Percentiles rank a stretch among this genome's conserved stretches.
These are phyloP conservation scores for Brenthis hecate DNA, from an alignment of 2,888 invertebrate genomes.

Conservation along the genomic window DNA sequence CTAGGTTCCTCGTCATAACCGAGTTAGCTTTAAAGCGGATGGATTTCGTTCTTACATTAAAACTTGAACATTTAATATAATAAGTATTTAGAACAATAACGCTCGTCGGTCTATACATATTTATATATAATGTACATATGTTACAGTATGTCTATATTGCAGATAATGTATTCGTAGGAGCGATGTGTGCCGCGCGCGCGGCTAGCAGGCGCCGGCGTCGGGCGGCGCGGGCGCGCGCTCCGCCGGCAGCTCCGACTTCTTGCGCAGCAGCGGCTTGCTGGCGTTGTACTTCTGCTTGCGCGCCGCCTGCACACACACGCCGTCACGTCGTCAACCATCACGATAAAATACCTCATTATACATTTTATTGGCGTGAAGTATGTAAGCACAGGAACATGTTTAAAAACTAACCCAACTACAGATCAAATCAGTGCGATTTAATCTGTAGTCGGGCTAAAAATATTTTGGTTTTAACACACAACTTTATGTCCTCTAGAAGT, in stretches of 20 bases:
- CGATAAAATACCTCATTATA: too few species aligned
- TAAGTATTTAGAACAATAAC: slow-evolving; percentile 6
- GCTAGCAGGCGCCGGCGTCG: slow-evolving; percentile 94
- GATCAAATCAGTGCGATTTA: too few species aligned
- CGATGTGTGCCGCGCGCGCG: slow-evolving; percentile 10
- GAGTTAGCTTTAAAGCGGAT: slow-evolving; percentile 11
- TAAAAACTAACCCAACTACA: too few species aligned
- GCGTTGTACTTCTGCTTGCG: slow-evolving; percentile 84
- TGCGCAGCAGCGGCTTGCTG: slow-evolving; percentile 93
- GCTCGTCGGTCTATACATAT: background rate
- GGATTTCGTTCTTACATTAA: slow-evolving; percentile 8
- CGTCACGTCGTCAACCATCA: too few species aligned
- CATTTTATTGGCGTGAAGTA: too few species aligned
- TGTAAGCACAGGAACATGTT: too few species aligned
- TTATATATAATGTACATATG: too few species aligned
- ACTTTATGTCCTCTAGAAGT: too few species aligned
- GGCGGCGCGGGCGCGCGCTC: slow-evolving; percentile 91
- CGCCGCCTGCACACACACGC: slow-evolving; percentile 50
- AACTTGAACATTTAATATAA: slow-evolving; percentile 18
- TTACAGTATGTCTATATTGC: too few species aligned
- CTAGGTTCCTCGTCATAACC: background rate
- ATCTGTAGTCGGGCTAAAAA: too few species aligned
- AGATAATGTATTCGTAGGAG: background rate
- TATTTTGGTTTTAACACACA: too few species aligned
- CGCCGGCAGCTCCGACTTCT: slow-evolving; percentile 97